Conservation (phyloP, 2,113 vertebrate genomes). For the Loxodonta africana region DNA sequence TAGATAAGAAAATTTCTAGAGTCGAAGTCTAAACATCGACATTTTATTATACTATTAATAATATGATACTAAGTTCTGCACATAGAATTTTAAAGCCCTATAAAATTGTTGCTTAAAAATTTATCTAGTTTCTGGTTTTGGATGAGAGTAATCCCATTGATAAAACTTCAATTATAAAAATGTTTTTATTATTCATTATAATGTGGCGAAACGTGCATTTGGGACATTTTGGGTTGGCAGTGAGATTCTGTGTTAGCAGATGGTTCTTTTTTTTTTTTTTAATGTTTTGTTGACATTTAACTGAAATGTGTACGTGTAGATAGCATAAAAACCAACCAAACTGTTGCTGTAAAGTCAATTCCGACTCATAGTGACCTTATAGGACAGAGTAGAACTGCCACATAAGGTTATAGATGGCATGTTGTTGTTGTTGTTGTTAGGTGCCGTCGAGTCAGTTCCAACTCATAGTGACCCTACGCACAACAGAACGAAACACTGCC, state of each 20-base stretch:
- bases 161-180: not conserved
- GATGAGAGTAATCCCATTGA: not conserved
- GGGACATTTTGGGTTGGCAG: not conserved
- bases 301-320: not conserved
- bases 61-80: not conserved
- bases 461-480: no score
- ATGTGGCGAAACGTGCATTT: not conserved
- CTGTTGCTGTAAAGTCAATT: no score
- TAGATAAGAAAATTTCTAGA: conserved; percentile 20
- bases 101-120: conserved; percentile 2
- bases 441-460: no score
- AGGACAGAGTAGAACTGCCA: no score
- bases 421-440: no score
- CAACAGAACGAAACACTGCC: no score
- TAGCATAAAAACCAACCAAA: no score
- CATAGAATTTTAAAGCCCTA: not conserved
- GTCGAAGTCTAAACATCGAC: not conserved
- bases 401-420: no score
- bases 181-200: not conserved
- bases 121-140: not conserved
- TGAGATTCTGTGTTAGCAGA: conserved; percentile 4
- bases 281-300: not conserved
- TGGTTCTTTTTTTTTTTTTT: not conserved
- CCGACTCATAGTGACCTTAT: no score
- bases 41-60: not conserved